Conservation (phyloP, 2,797 vertebrate species). For the Tarsius wallacei region DNA sequence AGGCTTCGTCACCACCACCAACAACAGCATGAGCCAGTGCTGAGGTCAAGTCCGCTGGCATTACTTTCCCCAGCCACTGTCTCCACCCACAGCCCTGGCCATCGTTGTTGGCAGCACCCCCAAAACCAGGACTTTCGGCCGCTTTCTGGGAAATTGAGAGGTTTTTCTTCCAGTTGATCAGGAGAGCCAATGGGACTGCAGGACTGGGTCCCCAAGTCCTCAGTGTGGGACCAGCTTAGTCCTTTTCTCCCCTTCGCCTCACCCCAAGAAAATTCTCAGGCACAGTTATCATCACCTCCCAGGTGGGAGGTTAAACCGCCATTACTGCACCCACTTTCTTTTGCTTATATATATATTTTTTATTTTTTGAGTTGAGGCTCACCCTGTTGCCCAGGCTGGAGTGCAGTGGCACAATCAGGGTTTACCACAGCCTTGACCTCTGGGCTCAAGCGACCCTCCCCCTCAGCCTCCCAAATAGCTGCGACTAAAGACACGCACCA, state of each 20-base stretch:
- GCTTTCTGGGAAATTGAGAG: background rate
- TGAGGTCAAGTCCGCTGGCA: rapidly evolving
- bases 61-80: rapidly evolving
- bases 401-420: no score
- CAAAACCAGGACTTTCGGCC: background rate
- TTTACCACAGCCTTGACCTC: no score
- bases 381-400: no score
- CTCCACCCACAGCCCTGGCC: background rate
- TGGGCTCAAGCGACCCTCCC: no score
- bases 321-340: background rate
- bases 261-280: background rate
- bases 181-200: background rate
- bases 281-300: background rate
- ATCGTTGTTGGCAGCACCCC: rapidly evolving
- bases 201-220: background rate
- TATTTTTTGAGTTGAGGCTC: no score
- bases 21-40: rapidly evolving
- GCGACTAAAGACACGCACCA: no score
- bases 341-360: no score
- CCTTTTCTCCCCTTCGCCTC: background rate
- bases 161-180: background rate
- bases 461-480: no score
- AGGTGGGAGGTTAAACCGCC: background rate
- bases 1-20: rapidly evolving
- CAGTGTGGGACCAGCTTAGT: no score